Conservation (phyloP, 2,888 invertebrate species). For the Proisotoma minuta region DNA sequence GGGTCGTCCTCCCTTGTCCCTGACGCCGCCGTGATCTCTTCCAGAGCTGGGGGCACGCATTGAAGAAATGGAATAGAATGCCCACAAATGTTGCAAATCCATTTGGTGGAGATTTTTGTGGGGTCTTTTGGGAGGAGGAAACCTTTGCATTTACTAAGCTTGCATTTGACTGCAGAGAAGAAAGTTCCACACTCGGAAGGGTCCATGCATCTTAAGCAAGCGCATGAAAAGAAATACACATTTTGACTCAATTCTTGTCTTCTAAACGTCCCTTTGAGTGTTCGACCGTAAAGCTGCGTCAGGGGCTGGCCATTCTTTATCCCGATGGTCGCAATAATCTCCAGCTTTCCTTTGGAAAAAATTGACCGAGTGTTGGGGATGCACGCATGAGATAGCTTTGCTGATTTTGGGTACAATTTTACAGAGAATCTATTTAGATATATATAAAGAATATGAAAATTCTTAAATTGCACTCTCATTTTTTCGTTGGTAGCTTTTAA, state of each 20-base stretch:
- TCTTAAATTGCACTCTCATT: too few species aligned
- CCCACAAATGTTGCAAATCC: conserved; percentile 21
- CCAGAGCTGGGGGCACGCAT: conserved; percentile 20
- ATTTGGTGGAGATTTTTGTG: conserved; percentile 13
- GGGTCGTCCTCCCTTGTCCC: conserved; percentile 19
- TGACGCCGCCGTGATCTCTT: conserved; percentile 10
- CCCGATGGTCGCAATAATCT: conserved; percentile 20
- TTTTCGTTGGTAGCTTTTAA: too few species aligned
- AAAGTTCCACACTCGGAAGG: conserved; percentile 19
- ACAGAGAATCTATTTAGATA: conserved; percentile 13
- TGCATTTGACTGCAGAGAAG: conserved; percentile 19
- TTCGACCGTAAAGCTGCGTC: conserved; percentile 26
- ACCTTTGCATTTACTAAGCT: conserved; percentile 18
- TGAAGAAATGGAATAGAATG: conserved; percentile 11
- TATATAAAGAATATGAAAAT: neutral
- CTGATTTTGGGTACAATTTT: conserved; percentile 25
- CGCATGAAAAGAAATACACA: conserved; percentile 25
- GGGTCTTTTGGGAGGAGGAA: conserved; percentile 22
- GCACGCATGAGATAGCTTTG: conserved; percentile 26
- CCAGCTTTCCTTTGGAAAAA: conserved; percentile 13
- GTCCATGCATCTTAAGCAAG: conserved; percentile 23
- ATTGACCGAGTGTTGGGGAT: conserved; percentile 25
- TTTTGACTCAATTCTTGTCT: conserved; percentile 26
- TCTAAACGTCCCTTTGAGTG: conserved; percentile 25
- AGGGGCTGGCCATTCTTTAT: conserved; percentile 22